Conservation (phyloP, 1,140 invertebrate genomes). For the Sarcophaga bullata region DNA sequence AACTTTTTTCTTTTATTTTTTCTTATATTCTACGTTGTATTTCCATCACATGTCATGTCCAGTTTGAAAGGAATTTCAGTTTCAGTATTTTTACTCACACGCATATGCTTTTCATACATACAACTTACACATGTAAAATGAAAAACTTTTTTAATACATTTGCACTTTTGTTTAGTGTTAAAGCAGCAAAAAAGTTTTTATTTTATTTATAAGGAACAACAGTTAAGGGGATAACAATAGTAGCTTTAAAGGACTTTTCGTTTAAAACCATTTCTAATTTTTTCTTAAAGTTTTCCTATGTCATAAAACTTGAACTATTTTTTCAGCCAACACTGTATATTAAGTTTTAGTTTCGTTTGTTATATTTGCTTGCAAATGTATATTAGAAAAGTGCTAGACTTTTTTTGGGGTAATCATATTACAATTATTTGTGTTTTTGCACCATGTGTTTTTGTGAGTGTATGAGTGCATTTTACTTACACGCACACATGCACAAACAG, state of each 20-base stretch:
- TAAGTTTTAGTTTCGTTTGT: not conserved
- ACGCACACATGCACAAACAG: too few relatives aligned
- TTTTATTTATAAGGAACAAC: too few relatives aligned
- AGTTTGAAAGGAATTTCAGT: constrained; percentile 17
- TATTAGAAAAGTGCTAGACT: constrained; percentile 7
- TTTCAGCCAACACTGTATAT: not conserved
- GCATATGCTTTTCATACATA: not conserved
- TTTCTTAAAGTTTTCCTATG: too few relatives aligned
- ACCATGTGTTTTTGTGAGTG: not conserved
- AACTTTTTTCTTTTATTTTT: not conserved
- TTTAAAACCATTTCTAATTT: too few relatives aligned
- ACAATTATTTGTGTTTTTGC: not conserved
- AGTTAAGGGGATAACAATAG: too few relatives aligned
- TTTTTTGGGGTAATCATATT: constrained; percentile 38
- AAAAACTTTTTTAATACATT: constrained; percentile 37
- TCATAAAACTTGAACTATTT: not conserved
- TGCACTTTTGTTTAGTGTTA: not conserved
- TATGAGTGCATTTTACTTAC: not conserved
- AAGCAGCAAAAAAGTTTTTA: not conserved
- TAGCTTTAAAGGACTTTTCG: too few relatives aligned
- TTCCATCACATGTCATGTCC: constrained; percentile 35
- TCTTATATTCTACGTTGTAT: constrained; percentile 10
- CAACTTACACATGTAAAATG: not conserved
- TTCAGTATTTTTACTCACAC: not conserved
- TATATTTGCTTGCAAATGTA: not conserved